Evolutionary conservation across 2,797 vertebrate genomes (phyloP), one percentile per base, ranked within the genome.

Genomic region (Hippocampus kuda): DNA sequence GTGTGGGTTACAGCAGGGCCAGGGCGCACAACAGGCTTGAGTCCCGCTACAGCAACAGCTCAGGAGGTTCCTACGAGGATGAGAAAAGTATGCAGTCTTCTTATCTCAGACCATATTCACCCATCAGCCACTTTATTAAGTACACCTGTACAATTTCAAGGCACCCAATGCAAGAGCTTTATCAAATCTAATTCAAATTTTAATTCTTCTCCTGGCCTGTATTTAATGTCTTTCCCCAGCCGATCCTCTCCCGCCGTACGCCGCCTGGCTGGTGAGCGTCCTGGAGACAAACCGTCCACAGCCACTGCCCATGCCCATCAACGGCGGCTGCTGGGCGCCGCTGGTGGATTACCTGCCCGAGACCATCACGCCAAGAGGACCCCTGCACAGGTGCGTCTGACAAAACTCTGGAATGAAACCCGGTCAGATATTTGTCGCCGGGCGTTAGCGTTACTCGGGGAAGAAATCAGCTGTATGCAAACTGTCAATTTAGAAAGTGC

Each of bases 41-140:
- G 82, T 99, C 97, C 27, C 93, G 97, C 77, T 97, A 99, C 88
- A 99, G 97, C 85, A 99, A 99, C 86, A 98, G 97, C 84, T 99
- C 97, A 0, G 97, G 97, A 83, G 96, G 97, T 65, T 99, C 97
- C 3, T 98, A 98, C 0, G 97, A 99, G 71, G 97, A 99, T 65
- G 97, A 99, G 77, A 99, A 98, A 90, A 93, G 97, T 99, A 86
- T 92, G 95, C 90, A 1, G 1, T 27, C 15, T 48, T n/a, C 16
- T 38, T 34, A 30, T 34, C 30, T 41, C 20, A 9, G 9, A 42
- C 24, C n/a, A n/a, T 53, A 53, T n/a, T n/a, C 51, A n/a, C 51
- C 15, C 48, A 22, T 51, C 49, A 3, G 18, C 49, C 18, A 22
- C 4, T 51, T 51, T 22, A 51, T 22, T 22, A 22, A 8, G 7